These are phyloP conservation scores for Drosophila merina DNA, from an alignment of 2,888 invertebrate genomes.

Conservation along the genomic window DNA sequence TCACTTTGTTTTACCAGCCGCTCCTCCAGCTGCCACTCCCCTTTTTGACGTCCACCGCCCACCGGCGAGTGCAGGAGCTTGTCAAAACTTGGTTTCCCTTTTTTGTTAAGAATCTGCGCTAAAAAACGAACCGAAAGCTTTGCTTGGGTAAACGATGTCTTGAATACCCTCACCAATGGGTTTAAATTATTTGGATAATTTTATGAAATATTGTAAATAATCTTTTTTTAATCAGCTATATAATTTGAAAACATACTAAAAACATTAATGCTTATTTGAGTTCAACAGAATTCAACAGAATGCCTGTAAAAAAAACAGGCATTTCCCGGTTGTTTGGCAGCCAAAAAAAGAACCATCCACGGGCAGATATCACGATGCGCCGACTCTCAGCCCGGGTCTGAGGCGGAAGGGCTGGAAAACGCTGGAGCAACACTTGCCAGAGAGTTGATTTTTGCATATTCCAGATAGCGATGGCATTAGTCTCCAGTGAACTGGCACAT, in stretches of 20 bases:
- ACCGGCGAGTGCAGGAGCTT: constrained; percentile 43
- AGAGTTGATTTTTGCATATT: constrained; percentile 77
- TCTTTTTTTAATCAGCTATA: too few relatives aligned
- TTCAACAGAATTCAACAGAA: background rate
- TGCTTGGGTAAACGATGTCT: background rate
- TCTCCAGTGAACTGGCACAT: constrained; percentile 74
- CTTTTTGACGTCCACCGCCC: constrained; percentile 5
- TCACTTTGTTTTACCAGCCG: constrained; percentile 49
- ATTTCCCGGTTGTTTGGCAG: constrained; percentile 56
- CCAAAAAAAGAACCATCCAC: constrained; percentile 29
- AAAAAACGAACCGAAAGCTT: constrained; percentile 10
- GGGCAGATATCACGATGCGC: constrained; percentile 9
- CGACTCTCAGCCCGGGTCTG: constrained; percentile 25
- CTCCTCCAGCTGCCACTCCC: constrained; percentile 1
- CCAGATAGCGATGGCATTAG: constrained; percentile 70
- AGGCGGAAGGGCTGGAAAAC: background rate
- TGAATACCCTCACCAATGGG: background rate
- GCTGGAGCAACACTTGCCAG: constrained; percentile 53
- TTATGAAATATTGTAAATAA: too few relatives aligned
- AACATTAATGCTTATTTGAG: background rate
- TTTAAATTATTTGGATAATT: too few relatives aligned
- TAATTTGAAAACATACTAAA: background rate
- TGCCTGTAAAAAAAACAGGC: constrained; percentile 37
- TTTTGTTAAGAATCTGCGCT: constrained; percentile 49
- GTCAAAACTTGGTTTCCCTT: constrained; percentile 61